phyloP scores from a whole-genome alignment of 2,113 vertebrate genomes.

The Phyllostomus discolor region DNA sequence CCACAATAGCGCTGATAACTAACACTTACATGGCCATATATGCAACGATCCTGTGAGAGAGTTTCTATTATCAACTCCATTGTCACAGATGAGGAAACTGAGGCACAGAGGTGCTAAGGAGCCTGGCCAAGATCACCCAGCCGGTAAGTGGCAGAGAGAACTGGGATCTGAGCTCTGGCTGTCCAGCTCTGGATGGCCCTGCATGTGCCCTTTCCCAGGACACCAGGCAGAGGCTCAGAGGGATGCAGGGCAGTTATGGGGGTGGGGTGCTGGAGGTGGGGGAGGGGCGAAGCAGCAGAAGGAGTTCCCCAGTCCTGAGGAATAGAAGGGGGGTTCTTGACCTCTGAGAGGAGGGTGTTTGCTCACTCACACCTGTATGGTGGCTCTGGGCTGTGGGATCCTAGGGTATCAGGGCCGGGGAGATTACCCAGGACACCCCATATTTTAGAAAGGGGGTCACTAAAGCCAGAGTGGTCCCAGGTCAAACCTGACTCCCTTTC shows the following conservation, averaged over 20 bases:
- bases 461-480: neutral
- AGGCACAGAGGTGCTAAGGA: neutral
- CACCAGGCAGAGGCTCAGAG: neutral
- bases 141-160: neutral
- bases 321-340: neutral
- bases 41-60: neutral
- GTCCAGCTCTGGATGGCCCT: neutral
- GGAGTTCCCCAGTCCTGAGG: neutral
- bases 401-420: neutral
- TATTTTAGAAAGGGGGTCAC: neutral
- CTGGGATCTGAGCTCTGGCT: neutral
- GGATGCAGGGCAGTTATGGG: neutral
- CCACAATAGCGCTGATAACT: neutral
- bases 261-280: no score
- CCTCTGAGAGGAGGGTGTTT: neutral
- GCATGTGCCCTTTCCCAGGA: neutral
- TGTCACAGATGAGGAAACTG: neutral
- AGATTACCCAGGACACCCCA: neutral
- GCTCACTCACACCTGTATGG: neutral
- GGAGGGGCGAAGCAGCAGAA: neutral
- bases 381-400: neutral
- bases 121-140: neutral
- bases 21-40: neutral
- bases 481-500: neutral
- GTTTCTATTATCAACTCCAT: neutral